phyloP scores from a whole-genome alignment of 2,797 vertebrate genomes.

The Thamnophis elegans region DNA sequence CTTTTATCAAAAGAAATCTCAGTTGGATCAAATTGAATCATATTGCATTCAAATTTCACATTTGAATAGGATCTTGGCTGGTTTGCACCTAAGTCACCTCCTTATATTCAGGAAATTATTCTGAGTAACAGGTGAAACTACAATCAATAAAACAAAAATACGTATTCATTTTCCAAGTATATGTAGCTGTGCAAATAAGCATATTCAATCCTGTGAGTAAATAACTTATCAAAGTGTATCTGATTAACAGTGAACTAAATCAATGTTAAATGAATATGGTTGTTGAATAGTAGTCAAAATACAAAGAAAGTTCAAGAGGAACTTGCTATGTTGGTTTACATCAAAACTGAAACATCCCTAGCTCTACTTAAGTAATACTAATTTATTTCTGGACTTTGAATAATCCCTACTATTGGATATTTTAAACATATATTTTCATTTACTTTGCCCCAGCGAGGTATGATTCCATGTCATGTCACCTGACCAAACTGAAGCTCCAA shows the following conservation, averaged over 20 bases:
- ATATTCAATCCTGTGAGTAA: not conserved
- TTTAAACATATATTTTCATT: not conserved
- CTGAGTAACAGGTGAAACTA: not conserved
- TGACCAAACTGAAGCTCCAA: not conserved
- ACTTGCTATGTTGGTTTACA: not conserved
- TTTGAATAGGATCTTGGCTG: not conserved
- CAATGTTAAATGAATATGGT: not conserved
- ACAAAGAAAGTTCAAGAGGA: not conserved
- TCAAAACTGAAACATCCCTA: not conserved
- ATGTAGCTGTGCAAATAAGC: not conserved
- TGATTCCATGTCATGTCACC: not conserved
- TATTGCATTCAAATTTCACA: not conserved
- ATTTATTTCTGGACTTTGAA: not conserved
- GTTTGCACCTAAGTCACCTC: not conserved
- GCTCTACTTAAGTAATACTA: not conserved
- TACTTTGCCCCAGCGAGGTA: not conserved
- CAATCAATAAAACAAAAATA: not conserved
- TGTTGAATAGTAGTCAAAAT: not conserved
- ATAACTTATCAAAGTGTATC: not conserved
- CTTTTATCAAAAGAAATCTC: not conserved
- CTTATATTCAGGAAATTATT: not conserved
- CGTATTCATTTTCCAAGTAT: not conserved
- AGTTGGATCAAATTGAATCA: not conserved
- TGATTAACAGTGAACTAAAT: not conserved
- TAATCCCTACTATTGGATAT: not conserved